These are phyloP conservation scores for Vidua chalybeata DNA, from an alignment of 2,113 vertebrate genomes.

Conservation along the genomic window DNA sequence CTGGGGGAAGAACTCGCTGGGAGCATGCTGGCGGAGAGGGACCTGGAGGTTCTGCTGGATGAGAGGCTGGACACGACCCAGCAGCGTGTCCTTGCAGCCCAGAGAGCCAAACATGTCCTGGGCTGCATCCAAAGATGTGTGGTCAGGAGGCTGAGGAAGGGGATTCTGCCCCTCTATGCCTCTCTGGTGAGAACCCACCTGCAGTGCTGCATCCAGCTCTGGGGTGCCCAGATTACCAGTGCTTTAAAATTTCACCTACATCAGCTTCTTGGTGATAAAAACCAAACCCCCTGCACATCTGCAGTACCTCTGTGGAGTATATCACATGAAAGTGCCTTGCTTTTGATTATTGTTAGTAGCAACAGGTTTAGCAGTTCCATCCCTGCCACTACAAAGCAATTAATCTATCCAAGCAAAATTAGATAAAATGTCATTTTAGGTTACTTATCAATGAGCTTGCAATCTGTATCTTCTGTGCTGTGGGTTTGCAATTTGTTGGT, in stretches of 20 bases:
- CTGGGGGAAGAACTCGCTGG: not conserved
- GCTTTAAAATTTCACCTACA: not conserved
- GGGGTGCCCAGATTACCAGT: not conserved
- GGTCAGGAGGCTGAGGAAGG: not conserved
- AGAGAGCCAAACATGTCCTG: not conserved
- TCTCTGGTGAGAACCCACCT: not conserved
- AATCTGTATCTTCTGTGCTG: not conserved
- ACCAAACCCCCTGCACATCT: not conserved
- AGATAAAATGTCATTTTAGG: not conserved
- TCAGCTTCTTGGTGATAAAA: not conserved
- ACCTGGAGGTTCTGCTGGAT: fast-evolving
- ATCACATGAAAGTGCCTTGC: not conserved
- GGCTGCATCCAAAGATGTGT: not conserved
- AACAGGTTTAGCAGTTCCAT: not conserved
- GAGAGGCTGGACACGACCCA: not conserved
- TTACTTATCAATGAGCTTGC: not conserved
- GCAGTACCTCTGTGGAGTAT: not conserved
- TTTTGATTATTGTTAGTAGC: not conserved
- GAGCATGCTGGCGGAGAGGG: fast-evolving
- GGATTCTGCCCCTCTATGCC: not conserved
- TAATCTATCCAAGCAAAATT: not conserved
- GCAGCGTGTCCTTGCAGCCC: not conserved
- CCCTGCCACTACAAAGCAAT: not conserved
- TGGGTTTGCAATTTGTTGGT: not conserved
- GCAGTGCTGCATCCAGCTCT: not conserved